phyloP scores from a whole-genome alignment of 2,888 invertebrate species.

The Glaucopsyche alexis region DNA sequence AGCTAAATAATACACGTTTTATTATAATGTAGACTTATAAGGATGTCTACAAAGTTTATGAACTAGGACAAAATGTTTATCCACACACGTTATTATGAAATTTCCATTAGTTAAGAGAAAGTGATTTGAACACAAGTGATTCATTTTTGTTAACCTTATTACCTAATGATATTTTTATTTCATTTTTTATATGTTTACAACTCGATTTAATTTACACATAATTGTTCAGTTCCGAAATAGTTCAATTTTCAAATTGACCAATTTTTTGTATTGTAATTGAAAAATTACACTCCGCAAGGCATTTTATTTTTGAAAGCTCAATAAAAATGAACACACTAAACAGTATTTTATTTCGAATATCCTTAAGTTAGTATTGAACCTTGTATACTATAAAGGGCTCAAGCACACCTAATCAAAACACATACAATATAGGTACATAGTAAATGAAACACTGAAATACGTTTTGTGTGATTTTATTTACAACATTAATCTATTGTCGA shows the following conservation, averaged over 20 bases:
- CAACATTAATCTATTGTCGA: constrained; percentile 36
- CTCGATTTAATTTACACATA: background rate
- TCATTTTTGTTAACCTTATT: background rate
- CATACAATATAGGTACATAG: background rate
- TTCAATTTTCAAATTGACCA: background rate
- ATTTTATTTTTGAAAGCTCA: constrained; percentile 9
- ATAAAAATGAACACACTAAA: constrained; percentile 4
- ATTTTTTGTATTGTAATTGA: background rate
- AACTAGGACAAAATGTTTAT: constrained; percentile 4
- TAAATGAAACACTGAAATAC: constrained; percentile 34
- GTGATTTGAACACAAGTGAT: constrained; percentile 4
- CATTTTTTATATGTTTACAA: background rate
- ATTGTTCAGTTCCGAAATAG: background rate
- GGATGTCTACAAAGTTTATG: background rate
- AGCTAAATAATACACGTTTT: background rate
- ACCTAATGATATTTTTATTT: constrained; percentile 7
- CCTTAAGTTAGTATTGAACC: no score
- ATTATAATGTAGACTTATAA: background rate
- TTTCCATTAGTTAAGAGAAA: constrained; percentile 24
- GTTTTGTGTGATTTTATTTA: constrained; percentile 46
- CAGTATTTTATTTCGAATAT: background rate
- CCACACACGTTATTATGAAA: constrained; percentile 21
- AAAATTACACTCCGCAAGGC: background rate
- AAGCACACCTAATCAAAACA: no score
- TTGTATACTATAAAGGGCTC: no score